phyloP scores from a whole-genome alignment of 2,113 vertebrate genomes.

The Archilochus colubris region DNA sequence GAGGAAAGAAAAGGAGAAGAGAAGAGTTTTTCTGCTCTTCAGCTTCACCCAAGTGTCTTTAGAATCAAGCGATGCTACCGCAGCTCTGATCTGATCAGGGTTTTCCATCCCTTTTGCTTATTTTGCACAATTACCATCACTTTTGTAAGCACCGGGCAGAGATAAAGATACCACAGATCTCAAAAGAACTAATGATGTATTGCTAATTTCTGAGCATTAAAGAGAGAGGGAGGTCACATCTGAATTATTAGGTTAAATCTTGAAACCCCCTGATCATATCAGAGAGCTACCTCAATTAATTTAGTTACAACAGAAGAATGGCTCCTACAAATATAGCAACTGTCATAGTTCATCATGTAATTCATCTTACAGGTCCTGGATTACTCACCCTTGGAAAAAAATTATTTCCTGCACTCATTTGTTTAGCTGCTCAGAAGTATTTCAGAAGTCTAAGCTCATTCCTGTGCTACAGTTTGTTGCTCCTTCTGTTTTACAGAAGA shows the following conservation, averaged over 20 bases:
- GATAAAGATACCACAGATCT: neutral
- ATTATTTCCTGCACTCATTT: neutral
- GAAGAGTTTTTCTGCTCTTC: neutral
- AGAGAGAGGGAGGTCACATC: neutral
- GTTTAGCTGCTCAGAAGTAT: neutral
- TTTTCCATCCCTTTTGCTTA: neutral
- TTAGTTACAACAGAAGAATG: neutral
- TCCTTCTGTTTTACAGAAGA: neutral
- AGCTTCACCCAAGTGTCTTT: neutral
- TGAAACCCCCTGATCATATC: neutral
- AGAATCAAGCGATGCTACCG: neutral
- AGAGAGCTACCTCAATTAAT: slow-evolving; percentile 24
- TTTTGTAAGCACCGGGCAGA: slow-evolving; percentile 12
- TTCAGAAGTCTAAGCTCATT: neutral
- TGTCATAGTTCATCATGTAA: neutral
- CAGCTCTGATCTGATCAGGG: neutral
- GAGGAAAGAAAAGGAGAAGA: neutral
- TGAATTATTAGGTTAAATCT: slow-evolving; percentile 37
- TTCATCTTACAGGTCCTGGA: neutral
- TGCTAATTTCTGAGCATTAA: slow-evolving; percentile 19
- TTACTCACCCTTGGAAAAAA: slow-evolving; percentile 1
- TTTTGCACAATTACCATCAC: slow-evolving; percentile 1
- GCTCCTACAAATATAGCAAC: slow-evolving; percentile 9
- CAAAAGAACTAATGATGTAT: slow-evolving; percentile 21
- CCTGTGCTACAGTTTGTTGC: neutral